Evolutionary conservation across 1,140 invertebrate species (phyloP), one percentile per base, ranked within the genome.

Genomic region (Aphelinus certus): DNA sequence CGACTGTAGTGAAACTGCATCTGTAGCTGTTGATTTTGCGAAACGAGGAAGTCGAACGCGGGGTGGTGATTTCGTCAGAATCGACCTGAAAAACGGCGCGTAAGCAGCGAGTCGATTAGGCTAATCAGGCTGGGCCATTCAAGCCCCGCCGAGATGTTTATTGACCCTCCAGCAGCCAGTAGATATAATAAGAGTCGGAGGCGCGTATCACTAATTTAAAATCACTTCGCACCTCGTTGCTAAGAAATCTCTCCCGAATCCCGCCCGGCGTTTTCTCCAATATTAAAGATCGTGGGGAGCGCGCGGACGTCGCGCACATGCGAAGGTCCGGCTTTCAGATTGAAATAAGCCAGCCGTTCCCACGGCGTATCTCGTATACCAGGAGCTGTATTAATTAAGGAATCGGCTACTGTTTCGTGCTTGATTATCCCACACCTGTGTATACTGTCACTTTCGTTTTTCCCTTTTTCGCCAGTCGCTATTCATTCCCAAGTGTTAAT

Each of bases 221-320:
- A 63, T 60, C 73, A 74, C 66, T 74, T 74, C 10, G 73, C 73
- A 69, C 73, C 73, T 74, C 66, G 73, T 74, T 74, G 73, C 60
- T 65, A 74, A 74, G 73, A 74, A 74, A 74, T 69, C 48, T 26
- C 66, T 49, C 63, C 53, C 46, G 65, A 65, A 61, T 60, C 51
- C 7, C 1, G 26, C 49, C 2, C 57, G 0, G 48, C n/a, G 10
- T 49, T 43, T 61, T 43, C n/a, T 61, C 26, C 26, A 26, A 26
- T 26, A 26, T 26, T 26, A 26, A 26, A 26, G 26, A 26, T 26
- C 26, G 26, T 26, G 26, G 26, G 0, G 26, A 26, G 26, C 26
- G 26, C 26, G 26, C 26, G 26, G 26, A 26, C 26, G 26, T 26
- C 26, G 26, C 26, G 26, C 26, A 26, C 26, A 26, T 26, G 26